Percentiles rank a stretch among this genome's conserved stretches.
Conservation (phyloP, 1,140 invertebrate species). For the Eueides isabella region DNA sequence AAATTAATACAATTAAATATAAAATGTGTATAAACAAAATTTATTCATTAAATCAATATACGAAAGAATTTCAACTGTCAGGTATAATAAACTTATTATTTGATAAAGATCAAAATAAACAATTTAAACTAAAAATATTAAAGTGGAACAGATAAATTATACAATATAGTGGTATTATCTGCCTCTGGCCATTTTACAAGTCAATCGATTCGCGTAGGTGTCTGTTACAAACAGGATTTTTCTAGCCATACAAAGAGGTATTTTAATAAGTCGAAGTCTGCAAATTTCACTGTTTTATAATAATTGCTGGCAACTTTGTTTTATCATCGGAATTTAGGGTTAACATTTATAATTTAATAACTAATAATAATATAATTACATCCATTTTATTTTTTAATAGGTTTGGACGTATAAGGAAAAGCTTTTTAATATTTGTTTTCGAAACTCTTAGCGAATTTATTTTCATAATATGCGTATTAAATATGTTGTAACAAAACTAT, state of each 20-base stretch:
- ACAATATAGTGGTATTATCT: constrained; percentile 14
- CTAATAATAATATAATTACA: constrained; percentile 3
- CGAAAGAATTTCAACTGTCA: background rate
- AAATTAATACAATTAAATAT: background rate
- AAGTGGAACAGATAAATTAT: constrained; percentile 5
- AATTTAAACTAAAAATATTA: background rate
- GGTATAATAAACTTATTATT: background rate
- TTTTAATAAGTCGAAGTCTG: constrained; percentile 33
- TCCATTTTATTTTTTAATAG: background rate
- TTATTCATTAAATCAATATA: no score
- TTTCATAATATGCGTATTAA: background rate
- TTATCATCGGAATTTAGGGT: background rate
- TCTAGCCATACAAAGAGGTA: constrained; percentile 32
- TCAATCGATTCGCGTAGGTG: constrained; percentile 37
- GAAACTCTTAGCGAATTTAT: background rate
- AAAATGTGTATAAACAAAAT: no score
- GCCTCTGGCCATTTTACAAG: constrained; percentile 35
- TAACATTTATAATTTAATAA: background rate
- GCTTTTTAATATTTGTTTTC: background rate
- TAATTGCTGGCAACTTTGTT: background rate
- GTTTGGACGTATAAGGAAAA: background rate
- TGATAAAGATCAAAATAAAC: background rate
- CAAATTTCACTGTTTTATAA: constrained; percentile 13
- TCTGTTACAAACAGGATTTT: constrained; percentile 40
- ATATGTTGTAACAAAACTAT: background rate